Base-by-base conservation (phyloP, 2,113 vertebrate species). In the Sander vitreus region DNA sequence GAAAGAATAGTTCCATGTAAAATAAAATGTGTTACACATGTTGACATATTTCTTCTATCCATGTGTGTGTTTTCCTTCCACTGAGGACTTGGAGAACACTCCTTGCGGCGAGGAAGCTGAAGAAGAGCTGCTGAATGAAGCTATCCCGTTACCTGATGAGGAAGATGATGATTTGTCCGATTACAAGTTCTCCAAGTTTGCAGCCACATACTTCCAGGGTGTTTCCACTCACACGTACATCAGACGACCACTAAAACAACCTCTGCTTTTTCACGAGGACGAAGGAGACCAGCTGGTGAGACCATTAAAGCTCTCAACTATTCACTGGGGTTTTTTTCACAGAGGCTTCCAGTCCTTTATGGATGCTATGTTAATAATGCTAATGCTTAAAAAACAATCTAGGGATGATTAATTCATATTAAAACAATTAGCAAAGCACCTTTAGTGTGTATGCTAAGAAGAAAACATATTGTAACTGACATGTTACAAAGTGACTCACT, bases 281-380 rank as follows among this genome's bases (percentile, higher is more conserved):
- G 98, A 99, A 93, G 98, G 98, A 51, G 97, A 99, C 91, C 98
- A 99, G 92, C 94, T 99, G 97, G 98, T 99, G 88, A 95, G 97
- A 19, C 50, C 47, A 16, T 19, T 19, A 51, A 51, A 43, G 10
- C 9, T 43, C 10, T 3, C 9, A 6, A 33, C 33, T 30, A 30
- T 30, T 30, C 30, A 30, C 30, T 30, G 30, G 5, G 30, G 0
- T 4, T 30, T 39, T 43, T 43, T 43, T 2, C 39, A 43, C 39
- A 2, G 9, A 43, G 39, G 9, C 9, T 39, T 39, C 36, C 8
- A 39, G 36, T 39, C 36, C 36, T 11, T 43, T 43, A 43, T 43
- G 39, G 10, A 43, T 43, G 39, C 39, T 11, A 11, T 43, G 39
- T 43, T 43, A 43, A 43, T 43, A 43, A 43, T 43, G 39, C 39